These are phyloP conservation scores for Cylloceria caligata DNA, from an alignment of 2,888 invertebrate species.

Conservation along the genomic window DNA sequence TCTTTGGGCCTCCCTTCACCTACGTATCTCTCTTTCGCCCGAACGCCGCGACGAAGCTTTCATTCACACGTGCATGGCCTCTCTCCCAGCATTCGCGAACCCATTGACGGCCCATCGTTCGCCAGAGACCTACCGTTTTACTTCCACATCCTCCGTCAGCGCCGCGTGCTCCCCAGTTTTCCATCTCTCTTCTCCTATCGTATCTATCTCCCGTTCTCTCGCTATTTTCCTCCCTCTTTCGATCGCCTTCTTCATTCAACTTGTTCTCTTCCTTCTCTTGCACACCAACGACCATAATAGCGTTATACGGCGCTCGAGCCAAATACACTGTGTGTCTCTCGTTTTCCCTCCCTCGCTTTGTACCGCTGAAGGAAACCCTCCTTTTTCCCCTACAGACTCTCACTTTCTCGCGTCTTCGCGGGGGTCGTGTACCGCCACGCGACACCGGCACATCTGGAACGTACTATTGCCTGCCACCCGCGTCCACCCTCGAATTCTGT, in stretches of 20 bases:
- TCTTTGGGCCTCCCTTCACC: slow-evolving; percentile 59
- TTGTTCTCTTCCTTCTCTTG: slow-evolving; percentile 25
- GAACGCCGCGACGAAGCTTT: slow-evolving; percentile 62
- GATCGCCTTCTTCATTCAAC: slow-evolving; percentile 22
- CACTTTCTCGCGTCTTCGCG: slow-evolving; percentile 14
- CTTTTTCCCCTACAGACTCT: background rate
- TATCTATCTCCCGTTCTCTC: slow-evolving; percentile 17
- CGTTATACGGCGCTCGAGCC: slow-evolving; percentile 28
- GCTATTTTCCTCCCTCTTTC: slow-evolving; percentile 22
- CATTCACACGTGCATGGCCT: slow-evolving; percentile 76
- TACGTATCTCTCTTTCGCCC: slow-evolving; percentile 28
- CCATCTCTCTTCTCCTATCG: slow-evolving; percentile 22
- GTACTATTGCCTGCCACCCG: slow-evolving; percentile 39
- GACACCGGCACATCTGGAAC: slow-evolving; percentile 21
- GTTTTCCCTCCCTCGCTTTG: background rate
- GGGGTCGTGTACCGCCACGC: slow-evolving; percentile 3
- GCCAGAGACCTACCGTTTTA: slow-evolving; percentile 37
- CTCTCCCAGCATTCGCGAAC: slow-evolving; percentile 69
- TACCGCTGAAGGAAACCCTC: slow-evolving; percentile 13
- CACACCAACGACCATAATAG: slow-evolving; percentile 21
- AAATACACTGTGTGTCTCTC: slow-evolving; percentile 37
- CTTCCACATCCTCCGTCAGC: slow-evolving; percentile 32
- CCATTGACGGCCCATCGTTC: slow-evolving; percentile 76
- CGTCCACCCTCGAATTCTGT: slow-evolving; percentile 16
- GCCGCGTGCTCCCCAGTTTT: background rate